Evolutionary conservation across 2,113 vertebrate species (phyloP), one percentile per base, ranked within the genome.

Genomic region (Entosphenus tridentatus): DNA sequence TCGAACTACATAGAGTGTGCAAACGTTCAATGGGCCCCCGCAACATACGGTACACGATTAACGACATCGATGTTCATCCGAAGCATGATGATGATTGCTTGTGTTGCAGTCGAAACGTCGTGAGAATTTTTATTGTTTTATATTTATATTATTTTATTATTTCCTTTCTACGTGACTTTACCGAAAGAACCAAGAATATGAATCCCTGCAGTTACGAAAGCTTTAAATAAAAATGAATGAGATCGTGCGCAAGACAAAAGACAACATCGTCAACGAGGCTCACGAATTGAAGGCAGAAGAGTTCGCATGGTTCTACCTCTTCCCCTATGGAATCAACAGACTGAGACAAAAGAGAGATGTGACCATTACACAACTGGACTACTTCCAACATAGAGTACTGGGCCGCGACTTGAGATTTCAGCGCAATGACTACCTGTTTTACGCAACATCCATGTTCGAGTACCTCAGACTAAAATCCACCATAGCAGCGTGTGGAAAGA

Each of bases 281-380:
- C 9, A 65, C 17, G 5, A 65, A 65, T 65, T 65, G 59, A 65
- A 9, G 5, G 59, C 59, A n/a, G 6, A 65, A 65, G 5, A 65
- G 17, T 65, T 65, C 17, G 59, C 59, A 9, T 65, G 59, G 59
- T 65, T 65, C 59, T 65, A 65, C 59, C 59, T 65, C 59, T 65
- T 65, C 59, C 59, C 59, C 17, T 65, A 65, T 17, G 59, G 59
- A 5, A 65, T 65, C 59, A 65, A 65, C 59, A 17, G 59, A 14
- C 17, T 65, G 14, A 14, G 17, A 65, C 14, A 65, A 17, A 9
- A 17, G 59, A 65, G 59, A 17, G 14, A 14, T 65, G 5, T 65
- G 14, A 14, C 3, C 14, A 65, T 65, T 17, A 6, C 59, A 65
- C 59, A 5, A n/a, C 17, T 65, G 59, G 59, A 65, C 59, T 65